These are phyloP conservation scores for Crioceris asparagi DNA, from an alignment of 2,888 invertebrate genomes.

Conservation along the genomic window DNA sequence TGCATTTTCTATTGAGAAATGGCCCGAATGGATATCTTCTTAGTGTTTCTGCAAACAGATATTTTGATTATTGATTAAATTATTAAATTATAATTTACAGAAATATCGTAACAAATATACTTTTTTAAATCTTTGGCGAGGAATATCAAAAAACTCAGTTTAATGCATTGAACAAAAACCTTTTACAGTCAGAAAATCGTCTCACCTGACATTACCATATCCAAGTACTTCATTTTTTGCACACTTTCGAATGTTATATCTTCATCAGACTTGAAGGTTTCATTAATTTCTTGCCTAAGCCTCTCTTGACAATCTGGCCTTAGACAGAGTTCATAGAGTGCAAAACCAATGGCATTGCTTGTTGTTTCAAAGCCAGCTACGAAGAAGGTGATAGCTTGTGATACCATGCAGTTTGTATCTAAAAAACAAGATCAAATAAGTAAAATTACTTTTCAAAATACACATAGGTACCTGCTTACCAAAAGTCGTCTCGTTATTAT, in stretches of 20 bases:
- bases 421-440: constrained; percentile 8
- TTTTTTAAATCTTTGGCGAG: too few species aligned
- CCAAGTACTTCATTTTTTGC: constrained; percentile 42
- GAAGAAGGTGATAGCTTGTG: constrained; percentile 42
- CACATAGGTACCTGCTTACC: not conserved
- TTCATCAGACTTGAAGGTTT: constrained; percentile 28
- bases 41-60: constrained; percentile 34
- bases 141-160: too few species aligned
- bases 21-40: constrained; percentile 36
- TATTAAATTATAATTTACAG: too few species aligned
- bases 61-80: too few species aligned
- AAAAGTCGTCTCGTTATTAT: constrained; percentile 9
- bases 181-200: too few species aligned
- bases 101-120: too few species aligned
- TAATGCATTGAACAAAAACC: too few species aligned
- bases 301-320: constrained; percentile 39
- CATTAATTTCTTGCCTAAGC: constrained; percentile 37
- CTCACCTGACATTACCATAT: constrained; percentile 40
- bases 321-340: constrained; percentile 38
- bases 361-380: constrained; percentile 45
- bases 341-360: constrained; percentile 38
- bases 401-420: constrained; percentile 32
- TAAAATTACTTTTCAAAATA: too few species aligned
- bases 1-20: constrained; percentile 27
- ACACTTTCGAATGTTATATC: constrained; percentile 39